Evolutionary conservation across 2,888 invertebrate species (phyloP).

Genomic region (Boloria euphrosyne): DNA sequence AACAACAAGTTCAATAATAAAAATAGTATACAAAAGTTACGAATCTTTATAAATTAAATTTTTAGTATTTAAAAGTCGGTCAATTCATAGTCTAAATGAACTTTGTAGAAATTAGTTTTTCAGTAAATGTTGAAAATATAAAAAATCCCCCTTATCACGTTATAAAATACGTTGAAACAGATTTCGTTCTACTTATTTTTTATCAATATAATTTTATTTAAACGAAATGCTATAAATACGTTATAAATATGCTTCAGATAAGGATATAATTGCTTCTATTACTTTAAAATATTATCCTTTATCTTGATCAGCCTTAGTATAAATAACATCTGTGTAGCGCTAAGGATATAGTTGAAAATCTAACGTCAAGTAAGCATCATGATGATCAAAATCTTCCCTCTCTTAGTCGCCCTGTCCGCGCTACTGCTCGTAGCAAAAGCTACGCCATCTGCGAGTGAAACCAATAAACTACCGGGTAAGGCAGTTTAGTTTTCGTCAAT

Average conservation of each 20-base stretch:
- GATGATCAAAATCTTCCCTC: slow-evolving; percentile 1
- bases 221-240: neutral
- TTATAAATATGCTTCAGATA: neutral
- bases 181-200: neutral
- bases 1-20: no score
- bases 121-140: no score
- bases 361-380: slow-evolving; percentile 3
- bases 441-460: neutral
- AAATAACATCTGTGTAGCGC: neutral
- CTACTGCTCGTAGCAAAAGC: slow-evolving; percentile 4
- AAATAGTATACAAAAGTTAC: no score
- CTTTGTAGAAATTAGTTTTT: no score
- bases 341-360: neutral
- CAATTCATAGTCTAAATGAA: no score
- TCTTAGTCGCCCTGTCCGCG: neutral
- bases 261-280: neutral
- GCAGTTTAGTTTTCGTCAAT: no score
- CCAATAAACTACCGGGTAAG: slow-evolving; percentile 7
- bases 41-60: no score
- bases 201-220: neutral
- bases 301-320: slow-evolving; percentile 1
- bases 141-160: no score
- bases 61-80: no score
- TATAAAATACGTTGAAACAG: neutral
- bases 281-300: neutral